Base-by-base conservation (phyloP, 2,888 invertebrate genomes). In the Pachycephus smyrnensis region DNA sequence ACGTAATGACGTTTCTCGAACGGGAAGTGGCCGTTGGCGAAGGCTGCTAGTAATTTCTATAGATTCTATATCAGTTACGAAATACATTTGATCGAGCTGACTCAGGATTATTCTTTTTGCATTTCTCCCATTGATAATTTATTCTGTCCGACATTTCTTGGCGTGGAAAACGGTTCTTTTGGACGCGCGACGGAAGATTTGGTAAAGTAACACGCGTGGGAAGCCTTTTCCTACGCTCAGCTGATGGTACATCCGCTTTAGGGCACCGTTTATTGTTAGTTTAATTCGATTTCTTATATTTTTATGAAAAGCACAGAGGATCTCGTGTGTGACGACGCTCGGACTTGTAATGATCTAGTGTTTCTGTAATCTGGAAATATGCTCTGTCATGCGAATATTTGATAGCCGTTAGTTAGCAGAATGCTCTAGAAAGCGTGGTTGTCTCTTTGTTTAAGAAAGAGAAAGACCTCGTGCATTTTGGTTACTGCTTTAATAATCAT, bases 381-480 rank as follows among this genome's bases (percentile, higher is more conserved):
- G 81, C 82, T 73, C 76, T 77, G 80, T 82, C 79, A 82, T 76
- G 75, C 80, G 77, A 75, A 75, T 75, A 75, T 81, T 81, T 80
- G 78, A 79, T 81, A 81, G 78, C 78, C 80, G 79, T 80, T 73
- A 74, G 79, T 80, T 81, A 79, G 80, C 79, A 79, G 76, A 76
- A 75, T 82, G 82, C 79, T 80, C 76, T 73, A 73, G 69, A 69
- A 71, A 76, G 75, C 71, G 75, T 73, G 68, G n/a, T 32, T 12
- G n/a, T 69, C 11, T 68, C 12, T 68, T 75, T 37, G 73, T 55
- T 32, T 31, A 23, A 55, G 77, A 71, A 68, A 12, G 33, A 32
- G 40, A 40, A 35, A 55, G 32, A n/a, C 35, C 30, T 69, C 36
- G 36, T 32, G 37, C 12, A 31, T 76, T 68, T 31, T 30, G 30